Percentiles rank a stretch among this genome's conserved stretches.
These are phyloP conservation scores for Zosterops lateralis DNA, from an alignment of 2,113 vertebrate genomes.

Conservation along the genomic window DNA sequence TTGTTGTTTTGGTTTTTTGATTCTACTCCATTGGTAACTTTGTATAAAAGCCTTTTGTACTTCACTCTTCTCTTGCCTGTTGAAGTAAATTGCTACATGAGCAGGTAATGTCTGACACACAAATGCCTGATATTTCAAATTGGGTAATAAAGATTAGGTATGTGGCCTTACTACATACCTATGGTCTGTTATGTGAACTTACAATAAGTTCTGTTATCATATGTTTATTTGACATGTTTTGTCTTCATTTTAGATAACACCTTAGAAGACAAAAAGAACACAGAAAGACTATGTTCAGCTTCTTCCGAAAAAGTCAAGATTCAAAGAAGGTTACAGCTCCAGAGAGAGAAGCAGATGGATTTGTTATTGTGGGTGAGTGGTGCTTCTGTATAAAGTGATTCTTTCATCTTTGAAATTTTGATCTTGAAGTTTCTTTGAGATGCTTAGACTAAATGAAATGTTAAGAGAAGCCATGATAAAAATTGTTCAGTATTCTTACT, in stretches of 20 bases:
- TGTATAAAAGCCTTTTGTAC: neutral
- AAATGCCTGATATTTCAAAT: neutral
- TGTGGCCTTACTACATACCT: neutral
- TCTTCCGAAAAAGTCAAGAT: conserved; percentile 85
- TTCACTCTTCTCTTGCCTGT: neutral
- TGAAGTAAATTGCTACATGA: neutral
- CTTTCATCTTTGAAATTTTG: neutral
- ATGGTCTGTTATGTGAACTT: neutral
- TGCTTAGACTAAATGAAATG: neutral
- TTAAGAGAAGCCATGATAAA: neutral
- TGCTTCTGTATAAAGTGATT: neutral
- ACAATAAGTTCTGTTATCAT: neutral
- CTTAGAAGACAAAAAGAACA: neutral
- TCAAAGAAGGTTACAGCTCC: conserved; percentile 76
- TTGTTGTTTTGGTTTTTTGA: neutral
- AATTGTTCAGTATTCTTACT: neutral
- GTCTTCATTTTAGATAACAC: conserved; percentile 40
- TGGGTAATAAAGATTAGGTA: neutral
- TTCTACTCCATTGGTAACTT: neutral
- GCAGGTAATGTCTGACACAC: neutral
- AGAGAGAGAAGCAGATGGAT: conserved; percentile 89
- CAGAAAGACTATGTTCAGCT: conserved; percentile 80
- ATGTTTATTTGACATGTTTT: neutral
- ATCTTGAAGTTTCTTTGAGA: neutral
- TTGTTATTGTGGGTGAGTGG: conserved; percentile 90